Conservation (phyloP, 2,797 vertebrate species). For the Etheostoma nigrum region DNA sequence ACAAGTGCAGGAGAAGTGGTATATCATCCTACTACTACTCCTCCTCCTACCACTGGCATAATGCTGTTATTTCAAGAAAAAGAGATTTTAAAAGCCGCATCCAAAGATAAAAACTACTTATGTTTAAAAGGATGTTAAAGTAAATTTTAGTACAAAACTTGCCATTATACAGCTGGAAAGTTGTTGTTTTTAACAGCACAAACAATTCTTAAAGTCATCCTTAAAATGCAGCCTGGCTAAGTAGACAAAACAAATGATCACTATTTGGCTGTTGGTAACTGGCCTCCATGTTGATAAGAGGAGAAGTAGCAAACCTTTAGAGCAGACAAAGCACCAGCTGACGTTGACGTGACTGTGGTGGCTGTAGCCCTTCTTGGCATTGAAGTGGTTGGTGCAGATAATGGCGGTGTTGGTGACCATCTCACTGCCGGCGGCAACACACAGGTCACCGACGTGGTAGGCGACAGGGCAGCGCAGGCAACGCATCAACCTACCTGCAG, state of each 20-base stretch:
- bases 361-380: slow-evolving; percentile 92
- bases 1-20: no score
- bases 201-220: background rate
- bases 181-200: background rate
- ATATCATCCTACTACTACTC: no score
- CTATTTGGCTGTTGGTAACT: background rate
- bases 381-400: slow-evolving; percentile 94
- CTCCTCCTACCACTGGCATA: background rate
- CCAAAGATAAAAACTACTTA: background rate
- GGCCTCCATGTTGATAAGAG: background rate
- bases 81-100: no score
- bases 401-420: slow-evolving; percentile 91
- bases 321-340: slow-evolving; percentile 99
- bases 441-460: slow-evolving; percentile 92
- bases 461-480: slow-evolving; percentile 96
- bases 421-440: slow-evolving; percentile 93
- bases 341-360: slow-evolving; percentile 98
- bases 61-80: background rate
- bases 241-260: background rate
- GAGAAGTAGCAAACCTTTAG: slow-evolving; percentile 88
- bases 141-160: background rate
- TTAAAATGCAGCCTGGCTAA: background rate
- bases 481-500: slow-evolving; percentile 92
- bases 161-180: background rate
- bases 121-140: background rate